phyloP scores from a whole-genome alignment of 2,888 invertebrate species.

The Fissipunctia ypsillon region DNA sequence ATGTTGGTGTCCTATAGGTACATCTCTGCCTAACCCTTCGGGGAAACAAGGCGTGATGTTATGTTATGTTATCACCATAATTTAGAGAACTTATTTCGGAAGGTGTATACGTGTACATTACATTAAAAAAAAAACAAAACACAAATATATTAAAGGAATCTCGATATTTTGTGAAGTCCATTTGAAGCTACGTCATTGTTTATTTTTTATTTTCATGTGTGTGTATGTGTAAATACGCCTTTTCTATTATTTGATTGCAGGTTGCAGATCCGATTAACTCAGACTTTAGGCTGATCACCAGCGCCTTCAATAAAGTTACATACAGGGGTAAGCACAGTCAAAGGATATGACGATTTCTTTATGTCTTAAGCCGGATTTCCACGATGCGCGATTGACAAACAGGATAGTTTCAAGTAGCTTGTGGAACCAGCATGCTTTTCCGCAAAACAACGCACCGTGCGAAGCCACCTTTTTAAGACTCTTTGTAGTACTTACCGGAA shows the following conservation, averaged over 20 bases:
- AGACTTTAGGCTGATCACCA: constrained; percentile 96
- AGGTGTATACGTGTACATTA: no score
- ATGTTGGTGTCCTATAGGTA: no score
- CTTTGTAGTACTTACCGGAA: background rate
- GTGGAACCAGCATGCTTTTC: background rate
- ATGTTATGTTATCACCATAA: no score
- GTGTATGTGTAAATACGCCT: background rate
- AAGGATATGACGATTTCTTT: background rate
- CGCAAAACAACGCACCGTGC: background rate
- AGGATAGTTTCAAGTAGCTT: background rate
- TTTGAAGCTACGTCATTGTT: background rate
- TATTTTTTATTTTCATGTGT: background rate
- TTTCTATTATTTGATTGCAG: constrained; percentile 84
- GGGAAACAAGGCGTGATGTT: no score
- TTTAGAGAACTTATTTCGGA: no score
- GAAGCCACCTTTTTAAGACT: background rate
- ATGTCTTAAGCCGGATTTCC: background rate
- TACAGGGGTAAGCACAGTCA: constrained; percentile 93
- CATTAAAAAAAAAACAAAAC: no score
- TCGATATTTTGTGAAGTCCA: background rate
- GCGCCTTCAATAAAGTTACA: constrained; percentile 96
- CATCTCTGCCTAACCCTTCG: no score
- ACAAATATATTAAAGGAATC: no score
- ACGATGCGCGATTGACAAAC: background rate
- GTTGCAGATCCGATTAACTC: constrained; percentile 96